Evolutionary conservation across 23 tunicate species (phyloP), one percentile per base, ranked within the genome.

Genomic region (Ciona savignyi): DNA sequence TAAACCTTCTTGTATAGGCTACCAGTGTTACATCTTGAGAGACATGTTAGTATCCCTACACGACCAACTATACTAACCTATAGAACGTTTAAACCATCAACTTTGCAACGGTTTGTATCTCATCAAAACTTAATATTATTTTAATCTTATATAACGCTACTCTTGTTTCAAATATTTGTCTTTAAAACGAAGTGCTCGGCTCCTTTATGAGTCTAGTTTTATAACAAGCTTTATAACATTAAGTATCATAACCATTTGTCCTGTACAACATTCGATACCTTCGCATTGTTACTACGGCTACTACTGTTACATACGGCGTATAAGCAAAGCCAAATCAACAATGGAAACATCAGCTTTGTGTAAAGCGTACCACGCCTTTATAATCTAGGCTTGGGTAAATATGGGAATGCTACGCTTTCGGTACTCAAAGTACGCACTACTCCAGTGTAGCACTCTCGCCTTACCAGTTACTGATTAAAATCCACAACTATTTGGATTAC

Each of bases 261-360:
- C 56, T 15, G 15, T 42, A 42, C 9, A 42, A 6, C 56, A 42
- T 15, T 42, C 11, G 15, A 42, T 42, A 42, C 56, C 56, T 42
- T 42, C 15, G 11, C 56, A 6, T 42, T 42, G 56, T 42, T 42
- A 42, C 56, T 6, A 42, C 56, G 56, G 9, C 56, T 15, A 42
- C 56, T 42, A 6, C 56, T 42, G 56, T 42, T 42, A 42, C 56
- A 42, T 42, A 42, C 56, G 56, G 11, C 56, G 15, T 42, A n/a
- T n/a, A n/a, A 9, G 56, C 56, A 15, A 42, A 42, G 56, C 15
- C 9, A 42, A 42, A 15, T 15, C 56, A 15, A 42, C 56, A 42
- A 42, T 42, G 56, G 56, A 42, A 42, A 42, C 56, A 42, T 42
- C 56, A 42, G 56, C 56, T 42, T 42, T 42, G 56, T 42, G 56